phyloP scores from a whole-genome alignment of 2,797 vertebrate species.

The Clarias fuscus region DNA sequence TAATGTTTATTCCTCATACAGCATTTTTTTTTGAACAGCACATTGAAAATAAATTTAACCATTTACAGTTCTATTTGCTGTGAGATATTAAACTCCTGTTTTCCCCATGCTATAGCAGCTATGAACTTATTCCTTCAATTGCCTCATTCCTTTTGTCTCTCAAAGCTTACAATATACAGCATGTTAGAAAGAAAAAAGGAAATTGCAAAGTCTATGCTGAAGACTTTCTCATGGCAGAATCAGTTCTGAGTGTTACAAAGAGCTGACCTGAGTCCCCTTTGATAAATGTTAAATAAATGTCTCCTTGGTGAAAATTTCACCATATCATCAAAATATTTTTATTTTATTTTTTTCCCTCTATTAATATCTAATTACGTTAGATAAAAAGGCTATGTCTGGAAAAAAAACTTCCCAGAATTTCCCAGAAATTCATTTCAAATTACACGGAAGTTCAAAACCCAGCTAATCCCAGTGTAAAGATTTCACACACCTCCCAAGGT shows the following conservation, averaged over 20 bases:
- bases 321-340: background rate
- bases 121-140: background rate
- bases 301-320: background rate
- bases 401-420: background rate
- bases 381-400: background rate
- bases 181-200: background rate
- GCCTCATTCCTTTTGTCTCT: background rate
- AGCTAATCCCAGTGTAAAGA: background rate
- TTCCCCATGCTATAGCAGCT: too few relatives aligned
- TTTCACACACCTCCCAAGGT: conserved; percentile 83
- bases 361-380: background rate
- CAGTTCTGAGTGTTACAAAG: background rate
- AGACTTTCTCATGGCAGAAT: background rate
- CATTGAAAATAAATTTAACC: background rate
- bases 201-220: background rate
- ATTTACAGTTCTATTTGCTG: background rate
- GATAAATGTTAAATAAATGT: background rate
- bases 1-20: background rate
- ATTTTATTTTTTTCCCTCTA: background rate
- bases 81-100: background rate
- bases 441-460: background rate
- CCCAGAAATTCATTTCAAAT: background rate
- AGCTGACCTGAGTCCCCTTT: background rate
- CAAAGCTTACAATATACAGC: background rate
- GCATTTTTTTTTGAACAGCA: background rate